Evolutionary conservation across 2,113 vertebrate genomes (phyloP).

Genomic region (Anthoscopus minutus): DNA sequence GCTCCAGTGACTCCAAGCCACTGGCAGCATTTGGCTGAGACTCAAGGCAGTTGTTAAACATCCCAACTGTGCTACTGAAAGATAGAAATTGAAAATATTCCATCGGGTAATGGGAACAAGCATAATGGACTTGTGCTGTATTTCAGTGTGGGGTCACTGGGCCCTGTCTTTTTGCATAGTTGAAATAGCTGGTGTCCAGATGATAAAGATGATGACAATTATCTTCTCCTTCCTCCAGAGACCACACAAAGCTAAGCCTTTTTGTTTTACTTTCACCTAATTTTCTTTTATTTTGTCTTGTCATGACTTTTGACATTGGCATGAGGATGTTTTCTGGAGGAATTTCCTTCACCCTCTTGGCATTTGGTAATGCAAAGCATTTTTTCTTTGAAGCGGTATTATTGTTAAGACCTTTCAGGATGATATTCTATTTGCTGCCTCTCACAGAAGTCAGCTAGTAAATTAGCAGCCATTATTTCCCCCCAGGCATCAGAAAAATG

Average conservation of each 20-base stretch:
- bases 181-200: conserved; percentile 29
- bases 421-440: background rate
- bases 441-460: background rate
- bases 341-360: conserved; percentile 3
- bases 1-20: fast-evolving
- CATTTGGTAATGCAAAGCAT: background rate
- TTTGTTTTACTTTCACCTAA: background rate
- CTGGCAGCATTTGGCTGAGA: background rate
- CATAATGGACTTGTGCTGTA: background rate
- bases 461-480: background rate
- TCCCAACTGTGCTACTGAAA: background rate
- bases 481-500: background rate
- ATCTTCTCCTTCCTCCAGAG: background rate
- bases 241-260: conserved; percentile 24
- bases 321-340: background rate
- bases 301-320: background rate
- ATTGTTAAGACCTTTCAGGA: background rate
- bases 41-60: conserved; percentile 7
- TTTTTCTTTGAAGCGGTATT: background rate
- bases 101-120: background rate
- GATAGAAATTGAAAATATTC: conserved; percentile 18
- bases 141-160: conserved; percentile 4
- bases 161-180: background rate
- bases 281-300: conserved; percentile 12
- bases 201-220: conserved; percentile 46